Evolutionary conservation across 2,797 vertebrate species (phyloP), one percentile per base, ranked within the genome.

Genomic region (Neosilurus hyrtlii): DNA sequence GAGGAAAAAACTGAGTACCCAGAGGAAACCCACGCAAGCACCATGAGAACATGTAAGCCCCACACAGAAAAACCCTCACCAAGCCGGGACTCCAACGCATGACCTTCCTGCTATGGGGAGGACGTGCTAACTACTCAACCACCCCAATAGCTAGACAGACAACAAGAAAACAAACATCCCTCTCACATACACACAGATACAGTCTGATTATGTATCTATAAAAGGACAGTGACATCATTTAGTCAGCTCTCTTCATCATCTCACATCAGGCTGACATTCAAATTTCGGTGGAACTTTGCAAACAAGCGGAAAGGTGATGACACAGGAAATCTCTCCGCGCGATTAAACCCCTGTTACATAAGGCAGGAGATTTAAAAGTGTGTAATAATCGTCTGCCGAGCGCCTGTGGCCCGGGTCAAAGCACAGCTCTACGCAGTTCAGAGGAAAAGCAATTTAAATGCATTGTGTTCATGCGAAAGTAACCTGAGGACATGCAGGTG

Each of bases 361-460:
- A 65, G 59, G 15, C 61, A 78, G 61, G 43, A 18, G 76, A 65
- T 20, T 49, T 63, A 20, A 63, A 37, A 78, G 24, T 26, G 16
- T 62, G 37, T 18, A 78, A 51, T 78, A 26, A 78, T 65, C 76
- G 10, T 49, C 22, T 51, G 59, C n/a, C 16, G 24, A 16, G 9
- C 43, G 43, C n/a, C 61, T 7, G 37, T 65, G 76, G 59, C 37
- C 37, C 9, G 14, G 59, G 75, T 77, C 59, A 78, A 26, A 63
- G 37, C 75, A 49, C 75, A 78, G n/a, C n/a, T 24, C 59, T 18
- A 26, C 26, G 37, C 66, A 59, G 3, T 66, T 70, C 43, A 67
- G 26, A 61, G 67, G 62, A 82, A 73, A 82, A 79, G 67, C 78
- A 20, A 70, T 81, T 83, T 77, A 59, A 65, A 77, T 79, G 66